These are phyloP conservation scores for Orgyia antiqua DNA, from an alignment of 2,888 invertebrate species.

Conservation along the genomic window DNA sequence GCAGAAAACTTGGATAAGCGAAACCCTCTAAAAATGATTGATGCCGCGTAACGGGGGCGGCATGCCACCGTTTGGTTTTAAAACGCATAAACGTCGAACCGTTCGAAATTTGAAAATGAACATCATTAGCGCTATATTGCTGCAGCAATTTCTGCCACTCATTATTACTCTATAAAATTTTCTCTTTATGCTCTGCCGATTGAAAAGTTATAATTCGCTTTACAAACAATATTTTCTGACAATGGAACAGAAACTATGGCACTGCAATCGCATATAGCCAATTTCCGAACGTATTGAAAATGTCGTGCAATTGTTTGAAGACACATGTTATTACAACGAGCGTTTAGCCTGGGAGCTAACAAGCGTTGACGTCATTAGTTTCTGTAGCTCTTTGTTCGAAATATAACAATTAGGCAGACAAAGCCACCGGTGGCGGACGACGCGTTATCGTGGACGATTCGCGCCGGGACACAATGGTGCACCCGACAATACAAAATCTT, in stretches of 20 bases:
- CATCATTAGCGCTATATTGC: conserved; percentile 71
- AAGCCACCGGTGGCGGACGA: conserved; percentile 51
- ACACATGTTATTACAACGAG: conserved; percentile 68
- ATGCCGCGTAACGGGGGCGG: conserved; percentile 60
- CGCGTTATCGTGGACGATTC: conserved; percentile 56
- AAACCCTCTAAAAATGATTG: conserved; percentile 79
- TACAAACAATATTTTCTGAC: conserved; percentile 35
- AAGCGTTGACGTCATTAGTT: conserved; percentile 61
- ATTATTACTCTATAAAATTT: conserved; percentile 53
- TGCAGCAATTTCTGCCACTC: conserved; percentile 46
- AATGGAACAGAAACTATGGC: conserved; percentile 43
- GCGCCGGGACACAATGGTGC: conserved; percentile 47
- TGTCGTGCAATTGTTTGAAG: conserved; percentile 67
- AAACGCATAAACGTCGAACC: conserved; percentile 75
- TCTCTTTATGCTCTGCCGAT: conserved; percentile 22
- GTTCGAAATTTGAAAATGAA: conserved; percentile 66
- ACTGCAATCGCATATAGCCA: conserved; percentile 54
- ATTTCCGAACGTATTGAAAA: conserved; percentile 70
- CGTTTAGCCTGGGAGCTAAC: conserved; percentile 67
- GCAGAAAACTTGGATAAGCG: conserved; percentile 76
- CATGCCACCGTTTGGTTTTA: conserved; percentile 55
- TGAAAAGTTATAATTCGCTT: conserved; percentile 33
- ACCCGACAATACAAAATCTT: conserved; percentile 71
- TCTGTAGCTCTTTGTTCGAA: conserved; percentile 64
- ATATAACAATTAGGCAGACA: conserved; percentile 71